Evolutionary conservation across 2,113 vertebrate species (phyloP).

Genomic region (Coturnix japonica): DNA sequence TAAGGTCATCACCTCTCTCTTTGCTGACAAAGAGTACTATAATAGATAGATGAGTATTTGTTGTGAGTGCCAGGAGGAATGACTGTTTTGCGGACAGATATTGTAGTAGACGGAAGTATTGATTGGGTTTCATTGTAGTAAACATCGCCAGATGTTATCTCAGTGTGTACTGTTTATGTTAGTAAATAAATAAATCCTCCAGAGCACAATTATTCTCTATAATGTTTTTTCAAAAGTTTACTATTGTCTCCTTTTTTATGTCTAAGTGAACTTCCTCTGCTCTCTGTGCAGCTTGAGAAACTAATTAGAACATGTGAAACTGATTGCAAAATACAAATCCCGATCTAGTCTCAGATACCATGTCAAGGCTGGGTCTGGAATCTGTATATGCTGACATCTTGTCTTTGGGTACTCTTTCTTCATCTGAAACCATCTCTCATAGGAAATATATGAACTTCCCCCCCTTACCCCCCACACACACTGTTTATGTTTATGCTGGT

Average conservation of each 20-base stretch:
- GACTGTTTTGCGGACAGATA: conserved; percentile 42
- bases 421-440: neutral
- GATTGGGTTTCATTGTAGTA: conserved; percentile 40
- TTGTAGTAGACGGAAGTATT: conserved; percentile 54
- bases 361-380: neutral
- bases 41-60: neutral
- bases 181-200: conserved; percentile 62
- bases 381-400: neutral
- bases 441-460: neutral
- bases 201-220: conserved; percentile 34
- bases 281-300: conserved; percentile 13
- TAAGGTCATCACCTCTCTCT: neutral
- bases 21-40: neutral
- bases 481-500: neutral
- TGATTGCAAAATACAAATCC: neutral
- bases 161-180: conserved; percentile 53
- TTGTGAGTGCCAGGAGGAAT: neutral
- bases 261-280: neutral
- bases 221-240: conserved; percentile 38
- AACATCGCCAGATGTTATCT: conserved; percentile 63
- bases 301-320: neutral
- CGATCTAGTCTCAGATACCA: neutral
- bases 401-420: neutral
- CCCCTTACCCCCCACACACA: neutral
- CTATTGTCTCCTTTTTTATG: neutral